Base-by-base conservation (phyloP, 23 tunicate species). In the Halocynthia aurantium region DNA sequence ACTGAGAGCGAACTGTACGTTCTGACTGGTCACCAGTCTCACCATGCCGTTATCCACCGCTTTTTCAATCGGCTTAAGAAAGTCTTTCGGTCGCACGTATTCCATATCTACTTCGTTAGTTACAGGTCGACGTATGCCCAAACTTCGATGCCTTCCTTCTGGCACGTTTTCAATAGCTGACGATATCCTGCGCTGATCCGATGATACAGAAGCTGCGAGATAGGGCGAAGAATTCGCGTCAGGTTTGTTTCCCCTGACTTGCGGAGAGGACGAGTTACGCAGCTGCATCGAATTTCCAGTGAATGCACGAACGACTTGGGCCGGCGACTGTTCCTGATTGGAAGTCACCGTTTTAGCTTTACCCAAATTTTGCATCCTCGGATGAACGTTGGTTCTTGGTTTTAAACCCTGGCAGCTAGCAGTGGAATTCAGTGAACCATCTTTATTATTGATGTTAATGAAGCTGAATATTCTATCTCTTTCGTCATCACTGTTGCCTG, bases 21-120 rank as follows among this genome's bases (percentile, higher is more conserved):
- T 74, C 63, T 74, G 64, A 49, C 78, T 54, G 22, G 78, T 74
- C n/a, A 74, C 78, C 15, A 74, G 78, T 15, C 78, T 62, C 50
- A 74, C 62, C 78, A 74, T 74, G 10, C 78, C 78, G 63, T 74
- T 74, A 64, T 74, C 78, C 4, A 74, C 78, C 8, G 78, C 78
- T 54, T 74, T 74, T 74, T 74, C 78, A 12, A 74, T 74, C 51
- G 78, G 78, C 65, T 74, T 74, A 6, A 74, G 4, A 56, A 74
- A 74, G 22, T 74, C 64, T 17, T 54, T 74, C 19, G 78, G 78
- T 18, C 78, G 55, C 10, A 64, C 78, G 63, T 74, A 54, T 74
- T 74, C 78, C 60, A 13, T n/a, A 49, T 56, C 31, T 9, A 54
- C 8, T 13, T 40, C 56, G 21, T 17, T 50, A 5, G 64, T 12